A percentile compares a stretch with the other conserved stretches of the same genome.
Evolutionary conservation across 2,797 vertebrate genomes (phyloP).

Genomic region (Menidia menidia): DNA sequence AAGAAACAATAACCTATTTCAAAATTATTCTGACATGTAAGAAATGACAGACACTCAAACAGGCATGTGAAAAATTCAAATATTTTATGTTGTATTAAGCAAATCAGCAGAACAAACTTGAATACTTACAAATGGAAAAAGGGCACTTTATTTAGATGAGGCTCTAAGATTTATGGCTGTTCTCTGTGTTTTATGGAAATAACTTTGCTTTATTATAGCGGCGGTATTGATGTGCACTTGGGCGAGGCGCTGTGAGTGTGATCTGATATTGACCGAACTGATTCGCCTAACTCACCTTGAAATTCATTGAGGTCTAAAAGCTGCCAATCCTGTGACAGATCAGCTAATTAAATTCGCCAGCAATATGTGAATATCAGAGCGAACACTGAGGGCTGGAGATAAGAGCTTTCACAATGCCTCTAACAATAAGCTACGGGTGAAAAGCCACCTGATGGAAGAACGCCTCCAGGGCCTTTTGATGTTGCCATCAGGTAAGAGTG

Average conservation of each 20-base stretch:
- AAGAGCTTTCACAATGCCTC: constrained; percentile 4
- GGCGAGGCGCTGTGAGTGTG: constrained; percentile 14
- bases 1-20: constrained; percentile 33
- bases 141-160: constrained; percentile 57
- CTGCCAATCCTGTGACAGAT: constrained; percentile 34
- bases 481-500: constrained; percentile 36
- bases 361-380: constrained; percentile 22
- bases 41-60: neutral
- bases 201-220: constrained; percentile 35
- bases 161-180: constrained; percentile 51
- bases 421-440: constrained; percentile 30
- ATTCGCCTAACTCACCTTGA: constrained; percentile 44
- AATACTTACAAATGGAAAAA: constrained; percentile 30
- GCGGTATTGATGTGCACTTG: constrained; percentile 41
- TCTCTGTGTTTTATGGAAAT: constrained; percentile 61
- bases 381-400: constrained; percentile 1
- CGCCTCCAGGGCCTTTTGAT: constrained; percentile 49
- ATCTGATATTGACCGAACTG: constrained; percentile 45
- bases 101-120: constrained; percentile 50
- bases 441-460: constrained; percentile 38
- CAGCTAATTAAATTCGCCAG: constrained; percentile 19
- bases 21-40: neutral
- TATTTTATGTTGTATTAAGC: constrained; percentile 40
- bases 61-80: constrained; percentile 11
- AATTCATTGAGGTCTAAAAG: constrained; percentile 34